phyloP scores from a whole-genome alignment of 2,113 vertebrate genomes.

The Chaetorhynchus papuensis region DNA sequence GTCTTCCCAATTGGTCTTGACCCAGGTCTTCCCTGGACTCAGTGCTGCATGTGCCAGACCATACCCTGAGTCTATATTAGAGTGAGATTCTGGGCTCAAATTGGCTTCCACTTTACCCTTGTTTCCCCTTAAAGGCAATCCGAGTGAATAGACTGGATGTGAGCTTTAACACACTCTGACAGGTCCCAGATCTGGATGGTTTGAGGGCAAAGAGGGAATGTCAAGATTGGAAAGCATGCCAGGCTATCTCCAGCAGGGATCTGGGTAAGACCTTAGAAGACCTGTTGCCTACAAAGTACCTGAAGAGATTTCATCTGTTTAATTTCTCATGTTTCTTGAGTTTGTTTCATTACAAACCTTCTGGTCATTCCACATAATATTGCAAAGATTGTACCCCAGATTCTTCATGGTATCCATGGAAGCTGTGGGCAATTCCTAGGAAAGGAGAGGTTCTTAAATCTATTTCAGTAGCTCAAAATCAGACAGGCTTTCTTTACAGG shows the following conservation, averaged over 20 bases:
- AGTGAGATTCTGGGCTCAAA: background rate
- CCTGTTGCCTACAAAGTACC: background rate
- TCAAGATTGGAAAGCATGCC: background rate
- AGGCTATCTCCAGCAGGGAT: conserved; percentile 10
- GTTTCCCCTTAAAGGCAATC: background rate
- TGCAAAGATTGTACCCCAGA: background rate
- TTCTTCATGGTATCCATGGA: background rate
- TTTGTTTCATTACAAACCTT: background rate
- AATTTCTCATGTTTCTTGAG: background rate
- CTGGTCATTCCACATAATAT: background rate
- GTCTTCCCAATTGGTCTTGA: background rate
- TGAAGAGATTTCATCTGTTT: background rate
- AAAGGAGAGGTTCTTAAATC: background rate
- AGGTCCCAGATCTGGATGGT: background rate
- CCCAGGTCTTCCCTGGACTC: background rate
- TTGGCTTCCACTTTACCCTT: background rate
- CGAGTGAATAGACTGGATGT: background rate
- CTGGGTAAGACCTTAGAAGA: conserved; percentile 22
- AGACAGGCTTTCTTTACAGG: background rate
- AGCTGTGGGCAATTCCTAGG: background rate
- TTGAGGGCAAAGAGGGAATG: conserved; percentile 27
- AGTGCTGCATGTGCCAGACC: fast-evolving
- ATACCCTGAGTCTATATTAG: background rate
- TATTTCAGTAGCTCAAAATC: background rate
- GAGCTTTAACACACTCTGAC: background rate